Percentiles rank a stretch among this genome's conserved stretches.
phyloP scores from a whole-genome alignment of 2,888 invertebrate species.

The Eupithecia vulgata region DNA sequence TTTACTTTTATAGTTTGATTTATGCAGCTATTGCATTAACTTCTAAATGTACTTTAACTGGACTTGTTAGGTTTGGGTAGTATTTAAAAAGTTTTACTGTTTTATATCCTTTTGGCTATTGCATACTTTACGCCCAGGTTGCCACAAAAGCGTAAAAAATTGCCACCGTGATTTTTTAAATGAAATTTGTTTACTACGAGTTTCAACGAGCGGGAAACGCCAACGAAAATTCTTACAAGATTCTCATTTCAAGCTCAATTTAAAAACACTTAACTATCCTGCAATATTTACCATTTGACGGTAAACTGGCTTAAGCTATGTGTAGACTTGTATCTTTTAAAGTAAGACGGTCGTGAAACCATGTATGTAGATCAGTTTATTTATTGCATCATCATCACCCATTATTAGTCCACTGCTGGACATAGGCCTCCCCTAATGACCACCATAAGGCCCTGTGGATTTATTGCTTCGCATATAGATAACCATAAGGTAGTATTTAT shows the following conservation, averaged over 20 bases:
- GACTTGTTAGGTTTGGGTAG: no score
- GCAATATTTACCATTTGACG: neutral
- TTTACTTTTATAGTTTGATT: no score
- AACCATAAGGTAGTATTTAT: no score
- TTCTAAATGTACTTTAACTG: no score
- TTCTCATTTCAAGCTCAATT: conserved; percentile 79
- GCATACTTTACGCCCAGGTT: neutral
- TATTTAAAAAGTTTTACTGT: neutral
- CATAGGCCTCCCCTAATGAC: no score
- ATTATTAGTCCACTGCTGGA: no score
- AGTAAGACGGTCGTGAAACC: neutral
- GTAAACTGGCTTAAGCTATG: no score
- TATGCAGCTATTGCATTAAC: no score
- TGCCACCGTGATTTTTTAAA: conserved; percentile 36
- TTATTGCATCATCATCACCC: no score
- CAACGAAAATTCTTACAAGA: conserved; percentile 63
- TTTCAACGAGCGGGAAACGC: conserved; percentile 39
- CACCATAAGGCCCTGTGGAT: no score
- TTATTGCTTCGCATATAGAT: no score
- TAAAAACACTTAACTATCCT: conserved; percentile 50
- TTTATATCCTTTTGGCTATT: neutral
- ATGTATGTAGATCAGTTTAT: no score
- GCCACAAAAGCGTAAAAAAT: neutral
- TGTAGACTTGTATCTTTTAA: neutral
- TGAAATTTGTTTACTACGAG: conserved; percentile 70